Evolutionary conservation across 2,888 invertebrate species (phyloP).

Genomic region (Dynastes grantii): DNA sequence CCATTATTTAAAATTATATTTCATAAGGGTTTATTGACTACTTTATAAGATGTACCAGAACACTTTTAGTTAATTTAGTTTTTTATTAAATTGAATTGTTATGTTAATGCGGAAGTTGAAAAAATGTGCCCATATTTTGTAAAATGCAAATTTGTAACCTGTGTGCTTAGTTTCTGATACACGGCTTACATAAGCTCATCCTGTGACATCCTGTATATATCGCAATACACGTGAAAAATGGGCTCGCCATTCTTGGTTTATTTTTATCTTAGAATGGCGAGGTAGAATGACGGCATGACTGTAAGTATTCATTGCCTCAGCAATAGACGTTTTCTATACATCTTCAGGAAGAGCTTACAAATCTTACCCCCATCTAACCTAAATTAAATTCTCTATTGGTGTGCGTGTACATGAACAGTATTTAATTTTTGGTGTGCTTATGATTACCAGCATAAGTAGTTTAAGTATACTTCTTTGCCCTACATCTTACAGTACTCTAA

Average conservation of each 20-base stretch:
- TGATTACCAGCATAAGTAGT: not conserved
- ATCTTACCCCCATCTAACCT: not conserved
- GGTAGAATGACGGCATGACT: not conserved
- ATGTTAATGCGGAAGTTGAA: too few relatives aligned
- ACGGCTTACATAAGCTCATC: too few relatives aligned
- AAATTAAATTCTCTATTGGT: not conserved
- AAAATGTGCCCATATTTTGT: too few relatives aligned
- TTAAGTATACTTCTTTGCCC: too few relatives aligned
- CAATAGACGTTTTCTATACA: conserved; percentile 1
- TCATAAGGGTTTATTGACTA: not conserved
- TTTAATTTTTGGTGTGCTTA: not conserved
- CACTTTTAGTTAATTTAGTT: not conserved
- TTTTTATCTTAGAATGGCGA: not conserved
- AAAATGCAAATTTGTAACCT: too few relatives aligned
- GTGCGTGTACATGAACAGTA: not conserved
- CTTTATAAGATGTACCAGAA: not conserved
- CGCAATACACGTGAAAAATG: not conserved
- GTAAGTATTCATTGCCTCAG: conserved; percentile 16
- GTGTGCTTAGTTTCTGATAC: too few relatives aligned
- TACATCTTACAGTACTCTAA: not conserved
- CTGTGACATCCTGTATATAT: not conserved
- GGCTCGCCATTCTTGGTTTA: conserved; percentile 20
- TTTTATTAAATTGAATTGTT: not conserved
- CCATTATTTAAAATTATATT: not conserved
- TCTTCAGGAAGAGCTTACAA: not conserved